A percentile compares a stretch with the other conserved stretches of the same genome.
Evolutionary conservation across 2,797 vertebrate species (phyloP).

Genomic region (Chelon auratus): DNA sequence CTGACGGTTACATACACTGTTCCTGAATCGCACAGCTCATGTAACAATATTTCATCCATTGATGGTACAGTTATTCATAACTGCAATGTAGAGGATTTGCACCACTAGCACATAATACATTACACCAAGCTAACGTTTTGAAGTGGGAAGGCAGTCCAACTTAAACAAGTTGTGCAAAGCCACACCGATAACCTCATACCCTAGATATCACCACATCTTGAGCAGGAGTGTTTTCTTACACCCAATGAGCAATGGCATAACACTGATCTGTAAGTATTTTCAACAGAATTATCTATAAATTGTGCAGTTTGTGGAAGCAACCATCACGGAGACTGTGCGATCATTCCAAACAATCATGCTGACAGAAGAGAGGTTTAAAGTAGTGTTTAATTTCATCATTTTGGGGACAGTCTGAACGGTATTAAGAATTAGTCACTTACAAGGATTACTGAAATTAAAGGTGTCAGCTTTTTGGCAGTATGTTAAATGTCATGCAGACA

Average conservation of each 20-base stretch:
- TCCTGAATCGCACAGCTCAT: conserved; percentile 48
- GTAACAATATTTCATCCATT: conserved; percentile 43
- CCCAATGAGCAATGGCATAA: conserved; percentile 13
- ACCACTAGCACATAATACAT: conserved; percentile 25
- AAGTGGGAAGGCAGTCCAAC: conserved; percentile 46
- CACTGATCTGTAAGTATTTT: conserved; percentile 21
- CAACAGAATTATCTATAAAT: conserved; percentile 24
- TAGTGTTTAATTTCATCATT: conserved; percentile 32
- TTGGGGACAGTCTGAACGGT: conserved; percentile 47
- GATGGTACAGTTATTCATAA: conserved; percentile 35
- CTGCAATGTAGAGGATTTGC: conserved; percentile 50
- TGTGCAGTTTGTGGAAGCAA: conserved; percentile 11
- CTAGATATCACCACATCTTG: conserved; percentile 47
- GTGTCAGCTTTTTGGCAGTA: conserved; percentile 67
- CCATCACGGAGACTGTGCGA: conserved; percentile 3
- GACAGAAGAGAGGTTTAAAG: conserved; percentile 30
- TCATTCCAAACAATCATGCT: conserved; percentile 36
- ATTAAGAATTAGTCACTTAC: conserved; percentile 62
- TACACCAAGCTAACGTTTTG: conserved; percentile 34
- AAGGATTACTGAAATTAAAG: conserved; percentile 69
- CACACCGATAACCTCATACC: conserved; percentile 63
- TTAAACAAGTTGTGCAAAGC: conserved; percentile 58
- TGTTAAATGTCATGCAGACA: conserved; percentile 62
- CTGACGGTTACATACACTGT: conserved; percentile 62
- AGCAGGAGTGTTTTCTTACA: conserved; percentile 53